Evolutionary conservation across 2,888 invertebrate genomes (phyloP), one percentile per base, ranked within the genome.

Genomic region (Coelogynopora nodosa): DNA sequence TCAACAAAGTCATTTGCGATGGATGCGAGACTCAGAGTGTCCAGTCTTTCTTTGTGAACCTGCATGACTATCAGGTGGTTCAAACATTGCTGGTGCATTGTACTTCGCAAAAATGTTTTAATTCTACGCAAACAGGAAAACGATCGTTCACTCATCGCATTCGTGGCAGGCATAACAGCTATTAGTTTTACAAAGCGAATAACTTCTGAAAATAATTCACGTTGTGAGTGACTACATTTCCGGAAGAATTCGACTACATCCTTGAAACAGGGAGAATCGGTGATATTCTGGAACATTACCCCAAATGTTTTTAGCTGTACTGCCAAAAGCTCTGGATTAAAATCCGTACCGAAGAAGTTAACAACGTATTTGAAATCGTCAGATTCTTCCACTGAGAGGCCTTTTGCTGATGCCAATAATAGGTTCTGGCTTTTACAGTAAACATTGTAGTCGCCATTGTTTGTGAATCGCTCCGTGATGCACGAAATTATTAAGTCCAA

Each of bases 171-270:
- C 74, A 74, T 74, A 74, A 74, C 74, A 74, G 74, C 74, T 74
- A 74, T 74, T 74, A 74, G 74, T 74, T 74, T 74, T 26, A 74
- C 74, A 74, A 74, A 74, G 74, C 74, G 74, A 74, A 74, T 74
- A 74, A 74, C 74, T 74, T 74, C 74, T 74, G 74, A 74, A 74
- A 74, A 74, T 74, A 74, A 74, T 74, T 74, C 74, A 74, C 74
- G 74, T 74, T 74, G 74, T 74, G 74, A 74, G 74, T 74, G 74
- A 74, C 74, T 74, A 74, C 74, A 74, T 74, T 74, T 74, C 74
- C 74, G 74, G 74, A 74, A 74, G 74, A 74, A 74, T 74, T 74
- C 74, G 74, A 74, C 74, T 74, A 74, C 74, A 74, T 74, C 74
- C 18, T 74, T 74, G 74, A 74, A 74, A 74, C 74, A 74, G 74